Percentiles rank a stretch among this genome's conserved stretches.
Conservation (phyloP, 2,888 invertebrate species). For the Hemaris fuciformis region DNA sequence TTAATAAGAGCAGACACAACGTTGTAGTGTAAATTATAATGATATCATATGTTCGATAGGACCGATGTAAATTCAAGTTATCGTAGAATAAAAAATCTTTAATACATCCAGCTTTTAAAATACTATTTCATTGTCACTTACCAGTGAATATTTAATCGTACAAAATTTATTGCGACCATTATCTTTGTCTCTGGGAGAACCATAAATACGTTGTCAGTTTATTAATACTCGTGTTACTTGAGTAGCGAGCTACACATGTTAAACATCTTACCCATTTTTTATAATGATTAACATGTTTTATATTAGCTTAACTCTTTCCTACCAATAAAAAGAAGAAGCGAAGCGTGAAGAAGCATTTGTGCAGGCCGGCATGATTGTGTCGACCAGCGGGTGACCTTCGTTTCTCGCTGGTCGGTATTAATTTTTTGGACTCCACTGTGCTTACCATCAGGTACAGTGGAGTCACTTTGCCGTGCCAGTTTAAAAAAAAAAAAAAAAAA, state of each 20-base stretch:
- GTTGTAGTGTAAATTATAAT: constrained; percentile 32
- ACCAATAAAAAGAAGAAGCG: no score
- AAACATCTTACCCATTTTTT: constrained; percentile 42
- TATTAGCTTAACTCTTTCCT: constrained; percentile 30
- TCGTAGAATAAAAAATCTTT: not conserved
- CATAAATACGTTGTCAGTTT: constrained; percentile 71
- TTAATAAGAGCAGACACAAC: constrained; percentile 60
- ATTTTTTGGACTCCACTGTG: no score
- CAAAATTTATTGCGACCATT: constrained; percentile 61
- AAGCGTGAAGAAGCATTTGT: no score
- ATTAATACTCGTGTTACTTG: constrained; percentile 59
- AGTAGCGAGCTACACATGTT: constrained; percentile 57
- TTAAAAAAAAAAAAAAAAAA: no score
- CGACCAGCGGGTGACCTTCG: no score
- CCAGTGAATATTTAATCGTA: constrained; percentile 51
- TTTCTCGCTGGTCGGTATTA: no score
- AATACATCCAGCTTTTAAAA: constrained; percentile 20
- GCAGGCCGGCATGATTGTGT: no score
- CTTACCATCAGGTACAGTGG: no score
- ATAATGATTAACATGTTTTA: constrained; percentile 42
- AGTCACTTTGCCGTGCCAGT: no score
- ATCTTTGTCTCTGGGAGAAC: constrained; percentile 49
- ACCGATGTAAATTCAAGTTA: not conserved
- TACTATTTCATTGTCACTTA: constrained; percentile 42
- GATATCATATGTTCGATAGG: not conserved